Conservation (phyloP, 2,888 invertebrate genomes). For the Phymatocera aterrima region DNA sequence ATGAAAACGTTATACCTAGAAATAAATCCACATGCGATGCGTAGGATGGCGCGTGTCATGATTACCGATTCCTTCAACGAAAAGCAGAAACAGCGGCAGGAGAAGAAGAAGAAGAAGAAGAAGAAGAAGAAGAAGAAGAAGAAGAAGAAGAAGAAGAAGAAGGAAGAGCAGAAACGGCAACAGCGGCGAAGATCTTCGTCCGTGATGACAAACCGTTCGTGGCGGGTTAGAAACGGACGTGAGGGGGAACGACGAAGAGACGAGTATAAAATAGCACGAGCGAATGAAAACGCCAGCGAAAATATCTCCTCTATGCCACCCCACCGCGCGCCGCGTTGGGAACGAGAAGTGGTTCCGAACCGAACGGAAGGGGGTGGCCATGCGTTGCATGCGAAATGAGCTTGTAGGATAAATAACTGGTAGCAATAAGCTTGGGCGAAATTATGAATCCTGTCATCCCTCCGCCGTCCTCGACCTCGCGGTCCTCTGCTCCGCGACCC, state of each 20-base stretch:
- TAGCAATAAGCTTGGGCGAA: slow-evolving; percentile 69
- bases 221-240: neutral
- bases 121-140: neutral
- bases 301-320: too few species aligned
- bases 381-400: slow-evolving; percentile 68
- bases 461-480: slow-evolving; percentile 54
- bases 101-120: neutral
- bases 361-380: slow-evolving; percentile 53
- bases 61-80: slow-evolving; percentile 33
- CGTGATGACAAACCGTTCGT: slow-evolving; percentile 21
- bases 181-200: slow-evolving; percentile 3
- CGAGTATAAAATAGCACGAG: slow-evolving; percentile 11
- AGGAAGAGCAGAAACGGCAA: neutral
- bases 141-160: neutral
- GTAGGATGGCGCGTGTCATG: slow-evolving; percentile 37
- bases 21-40: slow-evolving; percentile 24
- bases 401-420: slow-evolving; percentile 67
- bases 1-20: neutral
- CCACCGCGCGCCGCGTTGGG: neutral
- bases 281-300: slow-evolving; percentile 7
- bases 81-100: neutral
- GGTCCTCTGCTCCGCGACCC: slow-evolving; percentile 28
- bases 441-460: slow-evolving; percentile 68
- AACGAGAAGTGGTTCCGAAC: slow-evolving; percentile 27
- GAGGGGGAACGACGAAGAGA: neutral